A percentile compares a stretch with the other conserved stretches of the same genome.
These are phyloP conservation scores for Amphiduros pacificus DNA, from an alignment of 2,888 invertebrate species.

Conservation along the genomic window DNA sequence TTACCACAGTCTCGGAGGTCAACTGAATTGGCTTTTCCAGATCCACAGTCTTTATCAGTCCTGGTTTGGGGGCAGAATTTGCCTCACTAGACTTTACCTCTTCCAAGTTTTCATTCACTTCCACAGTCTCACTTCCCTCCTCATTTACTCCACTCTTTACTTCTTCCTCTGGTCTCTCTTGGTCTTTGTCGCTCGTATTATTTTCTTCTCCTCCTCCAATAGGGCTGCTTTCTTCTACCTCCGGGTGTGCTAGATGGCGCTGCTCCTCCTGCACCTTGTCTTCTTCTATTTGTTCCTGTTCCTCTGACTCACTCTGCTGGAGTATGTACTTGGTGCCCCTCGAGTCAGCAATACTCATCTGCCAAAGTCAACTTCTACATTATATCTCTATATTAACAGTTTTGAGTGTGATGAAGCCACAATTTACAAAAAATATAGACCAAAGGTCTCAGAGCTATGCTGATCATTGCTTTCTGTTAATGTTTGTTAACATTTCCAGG, in stretches of 20 bases:
- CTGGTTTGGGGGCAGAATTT: too few relatives aligned
- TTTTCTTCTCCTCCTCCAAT: neutral
- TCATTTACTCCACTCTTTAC: neutral
- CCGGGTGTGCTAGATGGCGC: neutral
- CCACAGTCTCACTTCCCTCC: neutral
- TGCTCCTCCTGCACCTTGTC: neutral
- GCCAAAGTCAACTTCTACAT: too few relatives aligned
- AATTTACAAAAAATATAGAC: neutral
- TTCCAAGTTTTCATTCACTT: too few relatives aligned
- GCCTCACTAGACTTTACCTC: too few relatives aligned
- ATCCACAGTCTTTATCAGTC: too few relatives aligned
- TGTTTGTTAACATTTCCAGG: too few relatives aligned
- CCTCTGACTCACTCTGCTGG: neutral
- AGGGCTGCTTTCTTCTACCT: neutral
- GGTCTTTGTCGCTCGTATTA: too few relatives aligned
- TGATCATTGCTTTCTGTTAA: too few relatives aligned
- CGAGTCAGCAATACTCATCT: neutral
- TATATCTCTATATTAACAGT: too few relatives aligned
- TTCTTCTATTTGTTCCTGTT: neutral
- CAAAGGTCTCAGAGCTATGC: too few relatives aligned
- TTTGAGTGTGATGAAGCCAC: too few relatives aligned
- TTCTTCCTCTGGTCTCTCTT: neutral
- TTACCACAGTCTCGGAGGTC: constrained; percentile 46
- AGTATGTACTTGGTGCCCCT: neutral
- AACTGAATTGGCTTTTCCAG: constrained; percentile 21